These are phyloP conservation scores for Chiridota heheva DNA, from an alignment of 35 echinoderm and acorn worm genomes.

Conservation along the genomic window DNA sequence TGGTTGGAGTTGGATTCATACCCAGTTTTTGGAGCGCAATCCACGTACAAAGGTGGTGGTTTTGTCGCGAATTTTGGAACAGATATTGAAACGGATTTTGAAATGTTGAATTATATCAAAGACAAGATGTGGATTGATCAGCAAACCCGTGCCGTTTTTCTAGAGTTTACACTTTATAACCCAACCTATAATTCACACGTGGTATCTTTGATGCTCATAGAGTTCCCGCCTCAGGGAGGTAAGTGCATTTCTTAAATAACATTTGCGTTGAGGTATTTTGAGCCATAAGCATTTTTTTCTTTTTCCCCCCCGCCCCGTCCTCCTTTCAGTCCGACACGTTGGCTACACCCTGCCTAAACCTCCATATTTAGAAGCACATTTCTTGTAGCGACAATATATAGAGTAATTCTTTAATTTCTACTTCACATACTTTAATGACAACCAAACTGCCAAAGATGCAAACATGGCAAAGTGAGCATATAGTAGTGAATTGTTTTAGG, in stretches of 20 bases:
- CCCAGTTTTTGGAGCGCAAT: slow-evolving; percentile 45
- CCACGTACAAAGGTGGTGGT: slow-evolving; percentile 75
- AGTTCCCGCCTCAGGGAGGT: slow-evolving; percentile 85
- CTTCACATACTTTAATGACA: no score
- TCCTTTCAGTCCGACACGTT: neutral
- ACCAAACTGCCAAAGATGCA: no score
- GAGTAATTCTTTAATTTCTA: no score
- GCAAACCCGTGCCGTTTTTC: slow-evolving; percentile 76
- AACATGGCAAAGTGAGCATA: no score
- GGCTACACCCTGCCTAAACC: no score
- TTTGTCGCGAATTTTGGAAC: slow-evolving; percentile 65
- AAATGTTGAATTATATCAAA: slow-evolving; percentile 70
- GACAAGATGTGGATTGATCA: slow-evolving; percentile 79
- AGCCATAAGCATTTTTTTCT: neutral
- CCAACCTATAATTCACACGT: slow-evolving; percentile 65
- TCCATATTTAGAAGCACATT: no score
- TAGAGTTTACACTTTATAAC: slow-evolving; percentile 88
- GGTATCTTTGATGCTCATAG: slow-evolving; percentile 48
- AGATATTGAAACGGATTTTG: slow-evolving; percentile 49
- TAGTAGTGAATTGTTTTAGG: no score
- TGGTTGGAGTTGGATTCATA: slow-evolving; percentile 84
- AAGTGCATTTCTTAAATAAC: neutral
- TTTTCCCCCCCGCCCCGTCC: no score
- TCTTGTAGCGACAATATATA: no score
- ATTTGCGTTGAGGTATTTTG: neutral